Evolutionary conservation across 1,140 invertebrate species (phyloP), one percentile per base, ranked within the genome.

Genomic region (Halictus rubicundus): DNA sequence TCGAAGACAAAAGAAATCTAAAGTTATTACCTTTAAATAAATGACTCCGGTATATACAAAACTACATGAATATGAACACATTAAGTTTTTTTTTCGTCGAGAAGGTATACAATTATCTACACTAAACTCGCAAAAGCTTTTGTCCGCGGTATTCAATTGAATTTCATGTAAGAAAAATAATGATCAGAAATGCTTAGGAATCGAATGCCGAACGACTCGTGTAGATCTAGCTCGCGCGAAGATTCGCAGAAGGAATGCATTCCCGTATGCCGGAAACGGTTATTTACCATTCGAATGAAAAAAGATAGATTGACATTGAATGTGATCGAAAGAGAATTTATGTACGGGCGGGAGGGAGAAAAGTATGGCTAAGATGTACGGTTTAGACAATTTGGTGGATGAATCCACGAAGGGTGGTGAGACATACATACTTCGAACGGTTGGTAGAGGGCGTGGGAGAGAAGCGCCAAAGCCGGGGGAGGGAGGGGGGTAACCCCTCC

Each of bases 401-500:
- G 68, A 78, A 80, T 85, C 80, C 70, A 65, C 64, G 66, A 57
- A 81, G 79, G 79, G 73, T 83, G 39, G 74, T 70, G 82, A 82
- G 80, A 79, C 49, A 66, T 52, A 52, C 49, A 6, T 69, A 82
- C 71, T 74, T 74, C 16, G 37, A 23, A 39, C 12, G 32, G 21
- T 14, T 0, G 52, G 25, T 10, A 49, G 23, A 27, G 66, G 32
- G 54, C 54, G 61, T 23, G 59, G 82, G 25, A 60, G 60, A 21
- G 32, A 7, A 37, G 64, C 54, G 52, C 23, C 49, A 52, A 16
- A 6, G 42, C 42, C 10, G 42, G 77, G 69, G 60, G 64, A 68
- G 52, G 59, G 72, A 78, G 70, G 61, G 49, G 71, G 76, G 61
- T 46, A 54, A 84, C 87, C 91, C 87, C 89, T 87, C 87, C 84